Evolutionary conservation across 2,888 invertebrate species (phyloP), one percentile per base, ranked within the genome.

Genomic region (Gonocerus acuteangulatus): DNA sequence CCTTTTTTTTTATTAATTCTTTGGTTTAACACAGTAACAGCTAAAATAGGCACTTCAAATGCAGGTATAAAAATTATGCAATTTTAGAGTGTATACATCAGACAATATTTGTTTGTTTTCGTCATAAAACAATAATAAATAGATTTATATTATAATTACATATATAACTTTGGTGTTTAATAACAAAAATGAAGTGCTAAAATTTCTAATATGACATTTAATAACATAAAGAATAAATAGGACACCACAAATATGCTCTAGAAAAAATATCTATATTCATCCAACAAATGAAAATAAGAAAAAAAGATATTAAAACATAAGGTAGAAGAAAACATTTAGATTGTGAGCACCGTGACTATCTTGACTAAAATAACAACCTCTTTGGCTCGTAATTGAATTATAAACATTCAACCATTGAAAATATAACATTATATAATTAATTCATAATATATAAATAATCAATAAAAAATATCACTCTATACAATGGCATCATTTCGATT

Each of bases 391-490:
- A 39, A 15, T 39, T 39, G 34, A 54, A 42, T 54, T 39, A 54
- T 42, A 42, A 54, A 42, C 39, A 54, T 42, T 54, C 51, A 54
- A 54, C 54, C 54, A 54, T 36, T 23, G n/a, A 22, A 54, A 54
- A 54, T 54, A 54, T 54, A 54, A 54, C 54, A 42, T 42, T 42
- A 54, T n/a, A 21, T 54, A 54, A 54, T 39, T 39, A 54, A 42
- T 54, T 54, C 39, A 54, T 39, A 52, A 52, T 54, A 54, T 42
- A 54, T 54, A 54, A 54, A 54, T 54, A 54, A 54, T 57, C 42
- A 57, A 57, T 57, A 57, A 45, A 57, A 56, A 57, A 57, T 57
- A 57, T 57, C 57, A 57, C 57, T 57, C 44, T 57, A 36, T 27
- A 18, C 19, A 57, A 57, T 57, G 57, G 57, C 57, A 57, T 57